Percentiles rank a stretch among this genome's conserved stretches.
Evolutionary conservation across 2,888 invertebrate species (phyloP).

Genomic region (Lasioglossum morio): DNA sequence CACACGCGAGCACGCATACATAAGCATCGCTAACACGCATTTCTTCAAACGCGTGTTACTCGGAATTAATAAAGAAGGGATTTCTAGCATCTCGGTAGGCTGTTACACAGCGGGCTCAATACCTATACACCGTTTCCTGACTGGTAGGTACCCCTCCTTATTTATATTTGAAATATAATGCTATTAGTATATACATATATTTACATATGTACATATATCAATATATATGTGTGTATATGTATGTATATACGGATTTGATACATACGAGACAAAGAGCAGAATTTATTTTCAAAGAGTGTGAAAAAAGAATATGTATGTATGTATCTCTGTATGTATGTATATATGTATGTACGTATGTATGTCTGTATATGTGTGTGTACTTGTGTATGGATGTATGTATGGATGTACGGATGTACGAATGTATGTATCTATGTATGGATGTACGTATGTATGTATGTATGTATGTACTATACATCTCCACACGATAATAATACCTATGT

Average conservation of each 20-base stretch:
- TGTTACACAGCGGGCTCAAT: constrained; percentile 55
- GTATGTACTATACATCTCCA: neutral
- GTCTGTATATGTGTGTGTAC: constrained; percentile 11
- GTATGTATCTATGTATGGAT: neutral
- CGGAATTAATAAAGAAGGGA: constrained; percentile 32
- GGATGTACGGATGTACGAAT: constrained; percentile 27
- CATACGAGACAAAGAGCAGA: constrained; percentile 53
- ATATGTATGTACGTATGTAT: neutral
- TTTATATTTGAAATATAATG: constrained; percentile 51
- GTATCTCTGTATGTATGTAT: neutral
- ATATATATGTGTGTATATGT: neutral
- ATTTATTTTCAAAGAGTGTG: constrained; percentile 70
- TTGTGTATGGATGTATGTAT: neutral
- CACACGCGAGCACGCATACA: neutral
- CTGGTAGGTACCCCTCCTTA: constrained; percentile 68
- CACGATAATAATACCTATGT: constrained; percentile 45
- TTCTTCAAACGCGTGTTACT: constrained; percentile 20
- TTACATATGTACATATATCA: neutral
- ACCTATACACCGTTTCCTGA: constrained; percentile 58
- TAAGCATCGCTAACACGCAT: neutral
- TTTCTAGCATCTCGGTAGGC: constrained; percentile 54
- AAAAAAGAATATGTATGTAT: constrained; percentile 59
- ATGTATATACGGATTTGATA: constrained; percentile 61
- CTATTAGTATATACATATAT: constrained; percentile 13
- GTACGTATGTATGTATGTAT: neutral